phyloP scores from a whole-genome alignment of 1,140 invertebrate species.

The Zophobas atratus region DNA sequence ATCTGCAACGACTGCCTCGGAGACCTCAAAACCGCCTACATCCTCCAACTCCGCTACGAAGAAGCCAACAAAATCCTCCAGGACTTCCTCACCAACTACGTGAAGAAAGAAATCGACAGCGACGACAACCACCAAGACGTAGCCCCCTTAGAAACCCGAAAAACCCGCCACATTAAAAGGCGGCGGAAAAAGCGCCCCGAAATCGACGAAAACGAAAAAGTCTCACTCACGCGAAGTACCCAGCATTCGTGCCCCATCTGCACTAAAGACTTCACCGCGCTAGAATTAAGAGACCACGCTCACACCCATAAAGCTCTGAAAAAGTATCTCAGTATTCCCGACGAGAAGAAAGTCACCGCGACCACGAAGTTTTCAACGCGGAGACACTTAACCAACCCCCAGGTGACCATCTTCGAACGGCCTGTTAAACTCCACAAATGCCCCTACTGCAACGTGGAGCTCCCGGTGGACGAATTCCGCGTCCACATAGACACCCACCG shows the following conservation, averaged over 20 bases:
- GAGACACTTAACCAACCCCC: neutral
- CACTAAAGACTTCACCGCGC: constrained; percentile 51
- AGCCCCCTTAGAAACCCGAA: neutral
- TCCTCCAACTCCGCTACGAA: constrained; percentile 38
- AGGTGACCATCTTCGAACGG: constrained; percentile 30
- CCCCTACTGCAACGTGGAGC: constrained; percentile 47
- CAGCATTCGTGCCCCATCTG: constrained; percentile 57
- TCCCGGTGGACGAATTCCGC: constrained; percentile 47
- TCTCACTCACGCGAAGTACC: neutral
- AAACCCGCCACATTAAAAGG: constrained; percentile 29
- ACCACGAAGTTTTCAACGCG: constrained; percentile 46
- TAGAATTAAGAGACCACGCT: constrained; percentile 52
- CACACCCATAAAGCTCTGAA: constrained; percentile 55
- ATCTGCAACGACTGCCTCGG: constrained; percentile 44
- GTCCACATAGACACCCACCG: constrained; percentile 53
- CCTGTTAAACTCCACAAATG: constrained; percentile 51
- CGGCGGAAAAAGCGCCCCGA: neutral
- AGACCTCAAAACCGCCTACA: constrained; percentile 34
- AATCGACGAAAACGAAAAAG: neutral
- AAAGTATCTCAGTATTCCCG: constrained; percentile 55
- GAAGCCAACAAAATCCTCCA: constrained; percentile 25
- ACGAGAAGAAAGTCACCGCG: constrained; percentile 44
- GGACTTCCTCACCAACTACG: constrained; percentile 3
- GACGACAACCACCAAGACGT: constrained; percentile 3
- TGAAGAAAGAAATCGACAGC: constrained; percentile 22